Percentiles rank a stretch among this genome's conserved stretches.
Conservation (phyloP, 2,113 vertebrate genomes). For the Mormoops blainvillei region DNA sequence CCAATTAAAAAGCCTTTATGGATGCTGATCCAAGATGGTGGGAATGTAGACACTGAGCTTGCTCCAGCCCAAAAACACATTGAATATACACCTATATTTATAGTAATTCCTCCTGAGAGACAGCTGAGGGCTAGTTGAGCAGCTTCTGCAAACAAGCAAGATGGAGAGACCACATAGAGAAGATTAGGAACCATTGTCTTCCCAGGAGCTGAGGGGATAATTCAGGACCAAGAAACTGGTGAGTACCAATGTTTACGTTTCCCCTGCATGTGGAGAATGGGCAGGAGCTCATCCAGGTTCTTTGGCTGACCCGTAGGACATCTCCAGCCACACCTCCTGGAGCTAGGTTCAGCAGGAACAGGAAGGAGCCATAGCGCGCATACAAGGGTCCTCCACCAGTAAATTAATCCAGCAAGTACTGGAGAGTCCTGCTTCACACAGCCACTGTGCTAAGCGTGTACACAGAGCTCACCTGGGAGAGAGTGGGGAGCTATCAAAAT, state of each 20-base stretch:
- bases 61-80: not conserved
- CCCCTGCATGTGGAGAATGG: not conserved
- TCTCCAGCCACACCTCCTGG: not conserved
- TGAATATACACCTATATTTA: not conserved
- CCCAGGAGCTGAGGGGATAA: not conserved
- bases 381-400: not conserved
- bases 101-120: not conserved
- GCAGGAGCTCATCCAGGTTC: not conserved
- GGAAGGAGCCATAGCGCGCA: not conserved
- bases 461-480: not conserved
- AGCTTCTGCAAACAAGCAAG: not conserved
- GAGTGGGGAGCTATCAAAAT: not conserved
- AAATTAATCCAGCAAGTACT: not conserved
- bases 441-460: not conserved
- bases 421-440: not conserved
- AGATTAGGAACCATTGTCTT: not conserved
- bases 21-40: not conserved
- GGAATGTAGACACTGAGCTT: not conserved
- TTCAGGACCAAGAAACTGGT: not conserved
- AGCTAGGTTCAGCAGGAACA: not conserved
- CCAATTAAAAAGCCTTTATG: constrained; percentile 43
- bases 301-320: not conserved
- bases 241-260: not conserved
- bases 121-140: not conserved
- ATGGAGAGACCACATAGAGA: not conserved